Conservation (phyloP, 2,888 invertebrate genomes). For the Lasioglossum calceatum region DNA sequence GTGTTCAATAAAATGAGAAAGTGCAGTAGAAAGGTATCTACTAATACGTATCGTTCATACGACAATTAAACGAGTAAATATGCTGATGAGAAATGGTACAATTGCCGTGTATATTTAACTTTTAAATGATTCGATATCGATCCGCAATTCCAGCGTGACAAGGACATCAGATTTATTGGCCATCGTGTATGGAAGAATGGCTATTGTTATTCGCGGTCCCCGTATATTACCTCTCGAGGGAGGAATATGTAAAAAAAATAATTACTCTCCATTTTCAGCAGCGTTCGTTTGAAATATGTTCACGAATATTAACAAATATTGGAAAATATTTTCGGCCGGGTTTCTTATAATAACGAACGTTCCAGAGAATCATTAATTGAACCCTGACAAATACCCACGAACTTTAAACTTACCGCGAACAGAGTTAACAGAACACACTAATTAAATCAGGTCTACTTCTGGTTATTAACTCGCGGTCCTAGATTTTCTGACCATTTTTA, state of each 20-base stretch:
- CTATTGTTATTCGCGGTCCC: conserved; percentile 1
- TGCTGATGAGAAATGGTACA: not conserved
- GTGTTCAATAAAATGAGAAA: not conserved
- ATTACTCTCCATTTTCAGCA: not conserved
- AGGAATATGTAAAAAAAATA: conserved; percentile 5
- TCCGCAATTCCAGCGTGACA: not conserved
- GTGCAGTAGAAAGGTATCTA: not conserved
- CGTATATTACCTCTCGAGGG: conserved; percentile 1
- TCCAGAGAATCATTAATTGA: not conserved
- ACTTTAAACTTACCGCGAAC: not conserved
- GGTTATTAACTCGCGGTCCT: not conserved
- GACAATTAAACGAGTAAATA: too few species aligned
- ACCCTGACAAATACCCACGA: not conserved
- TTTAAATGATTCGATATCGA: not conserved
- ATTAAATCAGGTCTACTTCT: not conserved
- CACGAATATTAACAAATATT: not conserved
- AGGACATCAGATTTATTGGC: not conserved
- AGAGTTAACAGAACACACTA: too few species aligned
- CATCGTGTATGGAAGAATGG: not conserved
- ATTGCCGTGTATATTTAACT: not conserved
- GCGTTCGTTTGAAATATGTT: not conserved
- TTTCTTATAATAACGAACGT: not conserved
- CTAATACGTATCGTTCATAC: not conserved
- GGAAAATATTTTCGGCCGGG: not conserved
- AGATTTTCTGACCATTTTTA: not conserved